Conservation (phyloP, 1,140 invertebrate species). For the Caerostris darwini region DNA sequence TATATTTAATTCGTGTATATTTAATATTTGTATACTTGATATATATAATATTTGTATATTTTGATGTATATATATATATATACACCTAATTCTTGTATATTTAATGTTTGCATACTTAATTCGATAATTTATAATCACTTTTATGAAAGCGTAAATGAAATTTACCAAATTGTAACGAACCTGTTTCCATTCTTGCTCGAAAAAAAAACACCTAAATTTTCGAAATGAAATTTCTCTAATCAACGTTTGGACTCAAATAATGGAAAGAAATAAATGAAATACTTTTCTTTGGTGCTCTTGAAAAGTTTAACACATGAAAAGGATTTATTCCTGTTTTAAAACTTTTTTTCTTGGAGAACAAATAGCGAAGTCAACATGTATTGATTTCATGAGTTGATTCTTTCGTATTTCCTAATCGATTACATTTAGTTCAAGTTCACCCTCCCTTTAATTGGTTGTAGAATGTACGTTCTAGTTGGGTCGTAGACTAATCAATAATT, state of each 20-base stretch:
- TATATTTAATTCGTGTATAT: too few species aligned
- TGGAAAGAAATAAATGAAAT: not conserved
- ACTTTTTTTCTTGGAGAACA: not conserved
- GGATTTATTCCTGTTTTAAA: not conserved
- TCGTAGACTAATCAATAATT: conserved; percentile 8
- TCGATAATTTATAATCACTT: too few species aligned
- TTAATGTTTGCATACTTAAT: too few species aligned
- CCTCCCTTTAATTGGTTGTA: conserved; percentile 31
- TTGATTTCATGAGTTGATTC: conserved; percentile 6
- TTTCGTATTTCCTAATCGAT: conserved; percentile 9
- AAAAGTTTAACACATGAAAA: not conserved
- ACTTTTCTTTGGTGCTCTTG: not conserved
- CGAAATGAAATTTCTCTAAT: not conserved
- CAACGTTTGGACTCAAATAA: not conserved
- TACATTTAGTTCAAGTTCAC: conserved; percentile 9
- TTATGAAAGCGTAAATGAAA: too few species aligned
- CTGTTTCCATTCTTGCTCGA: too few species aligned
- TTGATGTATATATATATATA: too few species aligned
- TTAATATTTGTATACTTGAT: too few species aligned
- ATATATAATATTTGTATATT: too few species aligned
- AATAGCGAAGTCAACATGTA: conserved; percentile 20
- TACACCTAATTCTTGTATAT: too few species aligned
- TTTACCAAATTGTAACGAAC: too few species aligned
- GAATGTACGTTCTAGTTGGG: conserved; percentile 1
- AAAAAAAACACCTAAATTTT: too few species aligned